Evolutionary conservation across 2,888 invertebrate genomes (phyloP), one percentile per base, ranked within the genome.

Genomic region (Anarsia innoxiella): DNA sequence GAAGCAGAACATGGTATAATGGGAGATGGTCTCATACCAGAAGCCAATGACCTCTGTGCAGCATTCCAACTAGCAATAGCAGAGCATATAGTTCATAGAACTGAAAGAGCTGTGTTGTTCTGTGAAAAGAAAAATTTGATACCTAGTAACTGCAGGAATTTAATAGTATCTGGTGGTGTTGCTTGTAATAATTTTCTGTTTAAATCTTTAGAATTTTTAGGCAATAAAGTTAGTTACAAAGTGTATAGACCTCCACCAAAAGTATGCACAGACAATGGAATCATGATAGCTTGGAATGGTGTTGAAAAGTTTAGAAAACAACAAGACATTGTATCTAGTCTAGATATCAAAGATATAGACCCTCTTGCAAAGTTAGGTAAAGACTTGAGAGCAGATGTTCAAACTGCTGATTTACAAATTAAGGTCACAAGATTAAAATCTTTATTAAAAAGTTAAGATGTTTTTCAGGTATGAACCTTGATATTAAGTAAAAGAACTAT

Each of bases 271-370:
- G 99, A 99, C 70, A 99, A 99, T 87, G 99, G 99, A 4, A 89
- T 97, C 19, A 99, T 99, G 99, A 95, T 99, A 55, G 99, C 99
- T 11, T 99, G 99, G 97, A 97, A 97, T 86, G 98, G 96, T 5
- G 84, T 96, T 35, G 97, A 98, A 76, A 92, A 90, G 70, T 87
- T 89, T 53, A 73, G 59, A 37, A 69, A 66, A 13, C 66, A 86
- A 11, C 54, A 53, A 44, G 86, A 85, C 35, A 47, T 82, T 39
- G 42, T 66, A 23, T 57, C 53, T 30, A 83, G 90, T 59, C 83
- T 91, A 31, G 87, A 91, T 42, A 51, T 84, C 11, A 72, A 93
- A 10, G 86, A 88, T 43, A 68, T 90, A 37, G 74, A 88, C 47
- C 86, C 89, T 27, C 87, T 75, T 69, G 86, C 88, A 56, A 85